Evolutionary conservation across 2,113 vertebrate species (phyloP).

Genomic region (Nycticebus coucang): DNA sequence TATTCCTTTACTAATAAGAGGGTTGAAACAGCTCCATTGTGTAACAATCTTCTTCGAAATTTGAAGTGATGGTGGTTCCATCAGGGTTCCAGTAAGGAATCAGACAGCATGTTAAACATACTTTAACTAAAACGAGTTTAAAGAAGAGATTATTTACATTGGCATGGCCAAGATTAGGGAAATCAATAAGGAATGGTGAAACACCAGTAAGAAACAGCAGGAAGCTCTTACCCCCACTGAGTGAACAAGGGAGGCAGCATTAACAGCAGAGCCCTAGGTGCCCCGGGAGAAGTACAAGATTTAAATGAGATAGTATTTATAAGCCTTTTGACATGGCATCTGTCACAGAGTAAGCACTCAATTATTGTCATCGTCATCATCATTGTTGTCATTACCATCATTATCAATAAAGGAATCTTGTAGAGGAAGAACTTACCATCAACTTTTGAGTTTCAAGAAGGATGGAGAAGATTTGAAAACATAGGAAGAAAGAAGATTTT

Average conservation of each 20-base stretch:
- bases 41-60: constrained; percentile 48
- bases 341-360: background rate
- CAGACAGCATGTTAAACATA: constrained; percentile 33
- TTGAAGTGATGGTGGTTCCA: background rate
- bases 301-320: background rate
- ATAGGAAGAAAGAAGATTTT: background rate
- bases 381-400: background rate
- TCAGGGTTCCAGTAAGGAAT: constrained; percentile 49
- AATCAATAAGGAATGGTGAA: constrained; percentile 22
- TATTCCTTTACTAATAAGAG: background rate
- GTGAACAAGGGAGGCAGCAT: background rate
- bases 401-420: background rate
- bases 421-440: background rate
- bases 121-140: constrained; percentile 29
- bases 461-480: background rate
- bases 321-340: background rate
- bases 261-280: background rate
- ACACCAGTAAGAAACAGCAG: background rate
- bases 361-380: background rate
- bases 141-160: constrained; percentile 20
- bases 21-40: background rate
- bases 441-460: background rate
- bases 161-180: background rate
- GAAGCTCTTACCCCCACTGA: background rate
- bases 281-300: background rate